phyloP scores from a whole-genome alignment of 2,797 vertebrate species.

The Echiichthys vipera region DNA sequence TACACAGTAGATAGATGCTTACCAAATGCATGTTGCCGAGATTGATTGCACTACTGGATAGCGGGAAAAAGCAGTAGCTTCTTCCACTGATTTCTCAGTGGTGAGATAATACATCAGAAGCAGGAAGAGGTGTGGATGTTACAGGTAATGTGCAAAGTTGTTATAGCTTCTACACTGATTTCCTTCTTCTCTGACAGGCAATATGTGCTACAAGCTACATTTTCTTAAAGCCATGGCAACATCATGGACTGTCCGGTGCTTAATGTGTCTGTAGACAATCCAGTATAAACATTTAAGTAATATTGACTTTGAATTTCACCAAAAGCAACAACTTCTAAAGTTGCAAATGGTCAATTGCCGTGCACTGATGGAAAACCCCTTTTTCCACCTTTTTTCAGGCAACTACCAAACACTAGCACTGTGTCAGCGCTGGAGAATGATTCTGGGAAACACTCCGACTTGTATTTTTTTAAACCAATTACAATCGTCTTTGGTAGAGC shows the following conservation, averaged over 20 bases:
- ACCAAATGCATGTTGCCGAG: background rate
- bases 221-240: background rate
- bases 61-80: conserved; percentile 9
- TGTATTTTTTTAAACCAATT: too few species aligned
- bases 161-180: conserved; percentile 8
- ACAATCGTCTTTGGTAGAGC: too few species aligned
- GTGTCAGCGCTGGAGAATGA: too few species aligned
- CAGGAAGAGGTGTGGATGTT: conserved; percentile 53
- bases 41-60: conserved; percentile 10
- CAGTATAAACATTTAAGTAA: background rate
- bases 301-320: background rate
- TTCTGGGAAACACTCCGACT: too few species aligned
- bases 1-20: background rate
- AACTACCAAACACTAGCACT: too few species aligned
- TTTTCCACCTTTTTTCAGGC: background rate
- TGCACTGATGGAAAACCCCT: background rate
- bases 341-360: background rate
- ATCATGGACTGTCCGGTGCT: background rate
- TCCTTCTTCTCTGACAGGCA: conserved; percentile 19
- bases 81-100: conserved; percentile 31
- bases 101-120: conserved; percentile 57
- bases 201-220: conserved; percentile 3
- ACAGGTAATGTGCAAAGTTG: conserved; percentile 27
- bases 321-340: background rate
- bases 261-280: background rate